Conservation (phyloP, 1,140 invertebrate species). For the Melanaphis sacchari region DNA sequence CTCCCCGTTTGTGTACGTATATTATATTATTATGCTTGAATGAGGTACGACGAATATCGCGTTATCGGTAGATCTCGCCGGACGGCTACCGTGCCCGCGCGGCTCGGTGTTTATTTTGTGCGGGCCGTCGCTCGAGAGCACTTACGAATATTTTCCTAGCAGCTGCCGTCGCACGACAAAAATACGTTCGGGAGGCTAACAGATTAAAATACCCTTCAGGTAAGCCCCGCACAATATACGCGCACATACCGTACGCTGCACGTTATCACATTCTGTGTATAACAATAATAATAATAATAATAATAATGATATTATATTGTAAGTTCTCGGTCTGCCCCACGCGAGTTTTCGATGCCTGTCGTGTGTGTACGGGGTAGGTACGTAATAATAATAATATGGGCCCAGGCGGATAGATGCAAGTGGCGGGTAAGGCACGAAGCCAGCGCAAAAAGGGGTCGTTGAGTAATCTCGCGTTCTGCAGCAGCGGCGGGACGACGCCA, state of each 20-base stretch:
- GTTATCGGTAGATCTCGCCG: conserved; percentile 43
- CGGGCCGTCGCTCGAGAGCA: conserved; percentile 37
- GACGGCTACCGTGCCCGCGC: background rate
- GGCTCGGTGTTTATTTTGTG: conserved; percentile 14
- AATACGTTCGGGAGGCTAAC: background rate
- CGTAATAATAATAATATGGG: no score
- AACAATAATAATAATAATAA: no score
- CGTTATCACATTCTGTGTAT: no score
- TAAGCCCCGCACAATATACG: background rate
- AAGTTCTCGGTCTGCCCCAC: no score
- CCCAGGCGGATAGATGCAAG: background rate
- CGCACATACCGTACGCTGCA: no score
- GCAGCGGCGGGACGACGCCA: background rate
- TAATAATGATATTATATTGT: no score
- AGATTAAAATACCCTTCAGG: conserved; percentile 28
- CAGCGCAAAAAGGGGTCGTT: conserved; percentile 5
- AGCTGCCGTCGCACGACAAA: conserved; percentile 29
- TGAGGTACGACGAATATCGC: background rate
- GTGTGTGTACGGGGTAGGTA: no score
- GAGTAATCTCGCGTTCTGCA: conserved; percentile 28
- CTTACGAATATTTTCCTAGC: conserved; percentile 40
- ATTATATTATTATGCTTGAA: background rate
- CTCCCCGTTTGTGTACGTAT: background rate
- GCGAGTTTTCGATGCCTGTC: no score
- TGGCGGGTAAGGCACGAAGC: background rate